phyloP scores from a whole-genome alignment of 2,797 vertebrate species.

The Gymnoscopelus microlampas region DNA sequence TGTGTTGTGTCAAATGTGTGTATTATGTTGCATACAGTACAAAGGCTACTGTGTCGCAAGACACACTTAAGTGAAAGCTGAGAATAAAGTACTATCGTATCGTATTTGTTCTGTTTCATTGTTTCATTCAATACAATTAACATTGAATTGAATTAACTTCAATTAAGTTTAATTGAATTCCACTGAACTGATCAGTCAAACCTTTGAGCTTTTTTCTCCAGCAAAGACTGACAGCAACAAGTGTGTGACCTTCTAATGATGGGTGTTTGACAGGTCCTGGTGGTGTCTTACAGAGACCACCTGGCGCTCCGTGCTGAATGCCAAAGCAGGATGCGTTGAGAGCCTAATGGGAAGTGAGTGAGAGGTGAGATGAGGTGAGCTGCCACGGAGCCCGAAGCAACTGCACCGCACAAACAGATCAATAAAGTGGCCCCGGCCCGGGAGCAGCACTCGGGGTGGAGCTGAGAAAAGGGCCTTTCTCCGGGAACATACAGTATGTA shows the following conservation, averaged over 20 bases:
- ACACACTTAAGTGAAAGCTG: too few species aligned
- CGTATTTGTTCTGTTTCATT: too few species aligned
- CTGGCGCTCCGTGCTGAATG: constrained; percentile 12
- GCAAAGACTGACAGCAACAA: constrained; percentile 41
- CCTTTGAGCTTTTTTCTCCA: too few species aligned
- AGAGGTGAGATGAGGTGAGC: constrained; percentile 54
- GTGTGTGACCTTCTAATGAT: not conserved
- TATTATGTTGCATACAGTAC: too few species aligned
- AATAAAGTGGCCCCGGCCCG: constrained; percentile 36
- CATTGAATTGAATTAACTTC: too few species aligned
- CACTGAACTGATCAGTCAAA: too few species aligned
- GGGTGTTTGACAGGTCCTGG: constrained; percentile 44
- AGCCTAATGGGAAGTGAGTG: constrained; percentile 63
- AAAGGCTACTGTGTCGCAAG: too few species aligned
- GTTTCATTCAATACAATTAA: too few species aligned
- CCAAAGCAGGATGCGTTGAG: constrained; percentile 18
- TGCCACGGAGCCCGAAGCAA: constrained; percentile 60
- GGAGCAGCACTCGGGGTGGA: not conserved
- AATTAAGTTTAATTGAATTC: too few species aligned
- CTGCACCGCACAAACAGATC: constrained; percentile 61
- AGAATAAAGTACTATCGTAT: too few species aligned
- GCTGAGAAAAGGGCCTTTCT: constrained; percentile 13
- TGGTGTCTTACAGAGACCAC: constrained; percentile 41
- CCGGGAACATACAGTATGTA: too few species aligned
- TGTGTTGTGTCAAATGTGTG: too few species aligned